These are phyloP conservation scores for Clivina fossor DNA, from an alignment of 2,888 invertebrate species.

Conservation along the genomic window DNA sequence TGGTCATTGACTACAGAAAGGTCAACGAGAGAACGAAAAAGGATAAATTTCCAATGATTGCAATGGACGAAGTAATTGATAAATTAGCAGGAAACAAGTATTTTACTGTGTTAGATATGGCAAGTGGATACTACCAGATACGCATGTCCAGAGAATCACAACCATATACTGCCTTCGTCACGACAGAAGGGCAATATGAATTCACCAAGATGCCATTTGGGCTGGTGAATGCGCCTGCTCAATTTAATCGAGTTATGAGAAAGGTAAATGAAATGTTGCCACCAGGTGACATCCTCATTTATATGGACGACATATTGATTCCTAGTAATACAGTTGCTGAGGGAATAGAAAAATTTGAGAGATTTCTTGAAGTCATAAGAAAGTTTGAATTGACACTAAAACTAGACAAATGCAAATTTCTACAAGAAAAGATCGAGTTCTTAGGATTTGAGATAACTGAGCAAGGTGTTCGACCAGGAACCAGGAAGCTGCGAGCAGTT, in stretches of 20 bases:
- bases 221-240: slow-evolving; percentile 6
- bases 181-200: slow-evolving; percentile 5
- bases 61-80: neutral
- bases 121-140: too few relatives aligned
- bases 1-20: neutral
- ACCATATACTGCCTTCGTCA: slow-evolving; percentile 1
- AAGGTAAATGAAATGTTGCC: neutral
- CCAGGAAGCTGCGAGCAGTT: neutral
- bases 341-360: slow-evolving; percentile 13
- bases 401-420: too few relatives aligned
- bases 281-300: neutral
- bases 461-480: neutral
- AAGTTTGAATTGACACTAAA: slow-evolving; percentile 1
- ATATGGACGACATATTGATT: slow-evolving; percentile 11
- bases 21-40: neutral
- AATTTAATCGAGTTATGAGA: slow-evolving; percentile 5
- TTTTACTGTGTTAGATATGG: too few relatives aligned
- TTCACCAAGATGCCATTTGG: slow-evolving; percentile 15
- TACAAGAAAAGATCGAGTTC: too few relatives aligned
- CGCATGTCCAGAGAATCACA: too few relatives aligned
- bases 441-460: too few relatives aligned
- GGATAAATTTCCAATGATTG: slow-evolving; percentile 1
- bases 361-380: neutral
- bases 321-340: neutral
- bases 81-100: neutral